phyloP scores from a whole-genome alignment of 2,797 vertebrate species.

The Caiman crocodilus region DNA sequence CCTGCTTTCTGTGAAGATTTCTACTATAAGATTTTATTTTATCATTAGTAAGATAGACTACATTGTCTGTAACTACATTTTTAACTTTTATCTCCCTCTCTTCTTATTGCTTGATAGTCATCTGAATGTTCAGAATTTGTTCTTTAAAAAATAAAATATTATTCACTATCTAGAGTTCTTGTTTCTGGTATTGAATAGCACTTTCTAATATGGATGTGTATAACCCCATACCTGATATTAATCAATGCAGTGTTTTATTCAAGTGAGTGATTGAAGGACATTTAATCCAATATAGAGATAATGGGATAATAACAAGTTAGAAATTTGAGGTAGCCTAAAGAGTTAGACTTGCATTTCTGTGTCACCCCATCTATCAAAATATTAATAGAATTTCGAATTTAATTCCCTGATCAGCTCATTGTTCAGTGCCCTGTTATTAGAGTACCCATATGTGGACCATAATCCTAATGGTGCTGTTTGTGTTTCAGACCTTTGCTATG shows the following conservation, averaged over 20 bases:
- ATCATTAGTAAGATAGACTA: rapidly evolving
- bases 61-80: not conserved
- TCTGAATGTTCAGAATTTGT: not conserved
- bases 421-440: not conserved
- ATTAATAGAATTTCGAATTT: not conserved
- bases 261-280: not conserved
- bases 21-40: slow-evolving; percentile 18
- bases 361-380: not conserved
- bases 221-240: not conserved
- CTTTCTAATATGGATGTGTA: not conserved
- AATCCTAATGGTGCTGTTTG: not conserved
- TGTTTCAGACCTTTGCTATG: not conserved
- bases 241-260: not conserved
- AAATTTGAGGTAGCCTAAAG: not conserved
- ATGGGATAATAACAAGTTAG: not conserved
- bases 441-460: not conserved
- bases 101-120: not conserved
- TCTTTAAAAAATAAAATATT: not conserved
- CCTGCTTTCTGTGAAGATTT: not conserved
- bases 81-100: not conserved
- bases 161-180: not conserved
- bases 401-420: not conserved
- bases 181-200: not conserved
- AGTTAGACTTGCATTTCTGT: too few species aligned
- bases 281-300: not conserved